phyloP scores from a whole-genome alignment of 2,797 vertebrate species.

The Xiphorhynchus erythropygius region DNA sequence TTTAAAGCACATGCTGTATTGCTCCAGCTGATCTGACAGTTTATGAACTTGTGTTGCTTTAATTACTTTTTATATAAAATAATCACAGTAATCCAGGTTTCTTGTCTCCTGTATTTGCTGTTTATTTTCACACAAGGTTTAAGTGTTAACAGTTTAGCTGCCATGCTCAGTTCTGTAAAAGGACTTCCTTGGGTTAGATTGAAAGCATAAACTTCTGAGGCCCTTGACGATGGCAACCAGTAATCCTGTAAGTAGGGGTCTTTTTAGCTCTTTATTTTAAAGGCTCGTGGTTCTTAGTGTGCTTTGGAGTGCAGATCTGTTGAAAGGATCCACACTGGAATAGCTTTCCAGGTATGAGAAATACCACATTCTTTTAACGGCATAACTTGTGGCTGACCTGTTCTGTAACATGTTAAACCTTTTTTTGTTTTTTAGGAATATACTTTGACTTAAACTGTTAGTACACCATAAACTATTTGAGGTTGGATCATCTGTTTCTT shows the following conservation, averaged over 20 bases:
- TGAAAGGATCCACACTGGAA: not conserved
- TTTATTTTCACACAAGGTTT: conserved; percentile 32
- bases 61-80: not conserved
- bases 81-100: conserved; percentile 8
- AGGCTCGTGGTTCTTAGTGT: conserved; percentile 1
- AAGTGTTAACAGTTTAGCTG: conserved; percentile 27
- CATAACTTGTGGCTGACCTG: not conserved
- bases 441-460: not conserved
- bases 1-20: not conserved
- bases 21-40: conserved; percentile 28
- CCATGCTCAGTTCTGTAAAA: conserved; percentile 34
- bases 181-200: conserved; percentile 55
- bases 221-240: conserved; percentile 56
- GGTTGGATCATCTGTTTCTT: conserved; percentile 39
- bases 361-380: conserved; percentile 20
- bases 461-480: not conserved
- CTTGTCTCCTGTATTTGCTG: conserved; percentile 15
- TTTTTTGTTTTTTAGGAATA: not conserved
- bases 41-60: conserved; percentile 35
- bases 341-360: conserved; percentile 42
- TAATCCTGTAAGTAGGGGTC: conserved; percentile 62
- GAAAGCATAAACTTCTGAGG: conserved; percentile 45
- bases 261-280: conserved; percentile 53
- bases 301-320: not conserved
- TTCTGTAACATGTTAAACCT: not conserved